Evolutionary conservation across 2,797 vertebrate species (phyloP).

Genomic region (Gymnoscopelus braueri): DNA sequence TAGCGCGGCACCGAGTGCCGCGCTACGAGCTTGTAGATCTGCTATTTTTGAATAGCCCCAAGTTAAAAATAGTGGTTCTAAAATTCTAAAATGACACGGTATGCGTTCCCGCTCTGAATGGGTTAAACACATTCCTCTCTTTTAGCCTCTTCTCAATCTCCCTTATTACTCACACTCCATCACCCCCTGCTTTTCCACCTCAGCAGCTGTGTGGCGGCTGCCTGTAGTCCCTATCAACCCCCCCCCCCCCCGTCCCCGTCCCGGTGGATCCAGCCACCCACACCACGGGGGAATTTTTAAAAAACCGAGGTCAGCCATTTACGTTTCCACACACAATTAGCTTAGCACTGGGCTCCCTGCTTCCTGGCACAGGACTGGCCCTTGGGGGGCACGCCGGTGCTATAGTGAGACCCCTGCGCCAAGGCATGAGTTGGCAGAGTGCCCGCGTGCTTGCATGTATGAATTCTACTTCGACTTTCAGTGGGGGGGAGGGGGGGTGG

Average conservation of each 20-base stretch:
- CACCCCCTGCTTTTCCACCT: slow-evolving; percentile 78
- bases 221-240: slow-evolving; percentile 43
- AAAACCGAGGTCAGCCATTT: slow-evolving; percentile 77
- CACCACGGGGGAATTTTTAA: slow-evolving; percentile 60
- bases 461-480: slow-evolving; percentile 52
- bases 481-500: slow-evolving; percentile 17
- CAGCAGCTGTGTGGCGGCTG: slow-evolving; percentile 69
- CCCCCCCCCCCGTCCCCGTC: slow-evolving; percentile 54
- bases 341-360: slow-evolving; percentile 64
- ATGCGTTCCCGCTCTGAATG: no score
- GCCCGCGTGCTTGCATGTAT: slow-evolving; percentile 49
- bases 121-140: slow-evolving; percentile 83
- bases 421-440: slow-evolving; percentile 55
- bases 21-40: no score
- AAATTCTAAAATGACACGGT: no score
- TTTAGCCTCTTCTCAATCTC: slow-evolving; percentile 85
- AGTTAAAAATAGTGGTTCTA: no score
- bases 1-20: no score
- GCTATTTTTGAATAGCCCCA: no score
- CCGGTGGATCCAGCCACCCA: slow-evolving; percentile 72
- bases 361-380: slow-evolving; percentile 65
- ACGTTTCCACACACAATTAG: slow-evolving; percentile 82
- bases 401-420: slow-evolving; percentile 60
- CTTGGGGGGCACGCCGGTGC: slow-evolving; percentile 48
- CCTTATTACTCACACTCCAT: slow-evolving; percentile 83